phyloP scores from a whole-genome alignment of 2,797 vertebrate genomes.

The Huso huso region DNA sequence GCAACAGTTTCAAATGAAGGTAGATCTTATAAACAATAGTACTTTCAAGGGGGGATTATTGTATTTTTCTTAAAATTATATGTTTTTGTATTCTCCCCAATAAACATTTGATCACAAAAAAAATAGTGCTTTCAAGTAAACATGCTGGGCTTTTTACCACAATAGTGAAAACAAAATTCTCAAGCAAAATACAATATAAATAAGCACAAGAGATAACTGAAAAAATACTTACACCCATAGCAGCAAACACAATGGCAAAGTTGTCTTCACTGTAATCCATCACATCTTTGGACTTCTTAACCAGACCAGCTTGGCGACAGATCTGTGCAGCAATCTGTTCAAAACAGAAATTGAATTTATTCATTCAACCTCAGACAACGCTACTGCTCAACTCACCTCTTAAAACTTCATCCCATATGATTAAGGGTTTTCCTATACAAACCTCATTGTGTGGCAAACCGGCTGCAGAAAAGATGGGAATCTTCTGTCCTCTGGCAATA shows the following conservation, averaged over 20 bases:
- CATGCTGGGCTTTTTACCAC: not conserved
- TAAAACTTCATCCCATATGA: not conserved
- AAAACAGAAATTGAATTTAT: no score
- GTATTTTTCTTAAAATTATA: no score
- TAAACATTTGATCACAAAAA: no score
- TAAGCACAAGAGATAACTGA: no score
- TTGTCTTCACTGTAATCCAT: conserved; percentile 80
- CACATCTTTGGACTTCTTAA: conserved; percentile 84
- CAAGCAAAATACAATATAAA: not conserved
- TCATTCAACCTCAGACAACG: no score
- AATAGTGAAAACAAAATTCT: not conserved
- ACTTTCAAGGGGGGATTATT: no score
- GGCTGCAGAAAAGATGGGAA: conserved; percentile 93
- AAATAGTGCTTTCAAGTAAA: no score
- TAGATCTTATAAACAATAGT: no score
- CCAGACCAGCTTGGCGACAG: conserved; percentile 82
- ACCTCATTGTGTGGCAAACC: conserved; percentile 96
- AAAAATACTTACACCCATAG: conserved; percentile 71
- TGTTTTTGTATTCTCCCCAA: no score
- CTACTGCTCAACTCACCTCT: not conserved
- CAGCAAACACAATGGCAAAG: conserved; percentile 82
- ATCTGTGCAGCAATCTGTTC: conserved; percentile 83
- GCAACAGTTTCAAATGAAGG: no score
- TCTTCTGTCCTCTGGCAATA: conserved; percentile 94
- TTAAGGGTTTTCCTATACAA: conserved; percentile 14